phyloP scores from a whole-genome alignment of 2,113 vertebrate species.

The Cephalopholis sonnerati region DNA sequence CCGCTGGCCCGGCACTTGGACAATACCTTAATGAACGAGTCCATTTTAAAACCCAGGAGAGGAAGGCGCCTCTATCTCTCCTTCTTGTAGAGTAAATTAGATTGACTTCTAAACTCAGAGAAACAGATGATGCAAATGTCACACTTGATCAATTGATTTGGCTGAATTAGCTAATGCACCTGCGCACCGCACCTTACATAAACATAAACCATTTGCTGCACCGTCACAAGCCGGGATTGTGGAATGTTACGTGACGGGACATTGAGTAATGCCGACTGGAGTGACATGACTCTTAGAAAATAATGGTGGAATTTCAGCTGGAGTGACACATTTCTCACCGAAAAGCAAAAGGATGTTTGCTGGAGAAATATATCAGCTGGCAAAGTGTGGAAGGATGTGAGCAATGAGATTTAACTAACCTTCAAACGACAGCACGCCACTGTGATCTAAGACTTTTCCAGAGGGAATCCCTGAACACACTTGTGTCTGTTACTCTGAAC shows the following conservation, averaged over 20 bases:
- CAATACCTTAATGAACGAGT: slow-evolving; percentile 54
- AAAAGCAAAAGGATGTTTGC: slow-evolving; percentile 27
- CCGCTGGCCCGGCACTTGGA: slow-evolving; percentile 26
- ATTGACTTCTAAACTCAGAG: slow-evolving; percentile 67
- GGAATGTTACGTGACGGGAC: slow-evolving; percentile 2
- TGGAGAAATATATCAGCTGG: slow-evolving; percentile 36
- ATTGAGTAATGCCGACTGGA: slow-evolving; percentile 23
- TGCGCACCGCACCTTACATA: slow-evolving; percentile 28
- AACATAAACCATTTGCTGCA: slow-evolving; percentile 42
- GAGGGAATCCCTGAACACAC: slow-evolving; percentile 31
- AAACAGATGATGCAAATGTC: slow-evolving; percentile 66
- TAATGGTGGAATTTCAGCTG: slow-evolving; percentile 25
- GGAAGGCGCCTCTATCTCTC: slow-evolving; percentile 25
- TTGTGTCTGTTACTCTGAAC: slow-evolving; percentile 23
- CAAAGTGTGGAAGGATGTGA: slow-evolving; percentile 29
- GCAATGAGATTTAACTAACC: slow-evolving; percentile 52
- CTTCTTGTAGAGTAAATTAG: slow-evolving; percentile 55
- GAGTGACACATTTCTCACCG: slow-evolving; percentile 27
- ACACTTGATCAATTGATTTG: slow-evolving; percentile 70
- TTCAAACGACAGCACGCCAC: slow-evolving; percentile 26
- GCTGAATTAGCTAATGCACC: slow-evolving; percentile 75
- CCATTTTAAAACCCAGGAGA: slow-evolving; percentile 44
- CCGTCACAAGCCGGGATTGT: not conserved
- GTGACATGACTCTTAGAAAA: slow-evolving; percentile 24
- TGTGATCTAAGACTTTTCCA: slow-evolving; percentile 41